Base-by-base conservation (phyloP, 1,140 invertebrate genomes). In the Apis cerana region DNA sequence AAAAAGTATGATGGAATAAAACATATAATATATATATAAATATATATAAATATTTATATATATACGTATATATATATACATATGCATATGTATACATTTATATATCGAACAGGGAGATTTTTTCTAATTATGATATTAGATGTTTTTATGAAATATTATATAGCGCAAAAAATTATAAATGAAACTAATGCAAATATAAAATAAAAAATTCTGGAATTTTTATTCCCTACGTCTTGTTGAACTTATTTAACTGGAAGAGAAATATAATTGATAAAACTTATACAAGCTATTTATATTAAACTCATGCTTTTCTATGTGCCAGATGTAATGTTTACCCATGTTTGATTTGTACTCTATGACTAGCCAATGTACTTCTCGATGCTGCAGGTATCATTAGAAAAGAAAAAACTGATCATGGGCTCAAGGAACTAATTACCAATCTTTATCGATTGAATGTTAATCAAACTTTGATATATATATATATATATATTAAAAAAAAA, bases 341-440 rank as follows among this genome's bases (percentile, higher is more conserved):
- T 78, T 62, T 70, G 75, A 82, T 82, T 82, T 82, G 80, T 82
- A 82, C 80, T 78, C 75, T 78, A 85, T 85, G 84, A 85, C 84
- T 85, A 85, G 84, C 80, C 84, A 69, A 86, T 83, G 59, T 70
- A 67, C 56, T 77, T 84, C 72, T 54, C 54, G 79, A 81, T 82
- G 75, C 72, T 81, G 80, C 43, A 12, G 71, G 52, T 75, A 67
- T 70, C 61, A 59, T 43, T 59, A 23, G 50, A 56, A 61, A 59
- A 78, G 84, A 80, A 85, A 85, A 80, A 85, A 85, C 80, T 74
- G 67, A 85, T 82, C 62, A 67, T 62, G 72, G 62, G 72, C 54
- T 27, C 15, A 43, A 81, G 79, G 70, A 80, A 80, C 70, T 74
- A 54, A 80, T 70, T 65, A 80, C 70, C 70, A 80, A 80, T 80